Base-by-base conservation (phyloP, 2,113 vertebrate genomes). In the Benitochromis conjunctus region DNA sequence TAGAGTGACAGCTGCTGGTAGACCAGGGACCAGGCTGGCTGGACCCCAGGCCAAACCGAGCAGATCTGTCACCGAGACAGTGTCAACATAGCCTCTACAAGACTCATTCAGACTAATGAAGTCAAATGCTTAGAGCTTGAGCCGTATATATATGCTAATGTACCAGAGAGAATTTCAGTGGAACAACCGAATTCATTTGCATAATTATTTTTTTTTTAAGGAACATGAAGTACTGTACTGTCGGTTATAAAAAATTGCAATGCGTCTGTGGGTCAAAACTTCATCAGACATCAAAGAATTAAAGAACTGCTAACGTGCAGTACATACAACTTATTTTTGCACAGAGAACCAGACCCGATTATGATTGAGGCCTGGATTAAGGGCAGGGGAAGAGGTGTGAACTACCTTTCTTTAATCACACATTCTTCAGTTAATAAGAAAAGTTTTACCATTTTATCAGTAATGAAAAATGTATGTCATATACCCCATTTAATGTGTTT, bases 1-100 rank as follows among this genome's bases (percentile, higher is more conserved):
- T 80, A 88, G 86, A 94, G 87, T 95, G 95, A 93, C 93, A 94
- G 94, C 89, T 90, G 94, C 89, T 93, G 91, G 90, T 94, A 83
- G 92, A 89, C 71, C 48, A 84, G 87, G 86, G 87, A 88, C 54
- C 60, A 21, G 80, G 83, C 85, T 86, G 81, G 85, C 86, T 85
- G 78, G 78, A 91, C 91, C 90, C 14, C 26, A 76, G 83, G 93
- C 88, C 86, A 89, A 66, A 79, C 43, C 5, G n/a, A 83, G 84
- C 80, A 78, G 85, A 87, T 90, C 88, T 81, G 91, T 89, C 93
- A 91, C 85, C 60, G 89, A 87, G 86, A 91, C 26, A 7, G 84
- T 90, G 91, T 94, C 91, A 87, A 79, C 91, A 81, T 79, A 58
- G n/a, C 55, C 77, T 54, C 80, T 60, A 76, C 60, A 86, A 83